These are phyloP conservation scores for Sturmia bella DNA, from an alignment of 2,888 invertebrate species.

Conservation along the genomic window DNA sequence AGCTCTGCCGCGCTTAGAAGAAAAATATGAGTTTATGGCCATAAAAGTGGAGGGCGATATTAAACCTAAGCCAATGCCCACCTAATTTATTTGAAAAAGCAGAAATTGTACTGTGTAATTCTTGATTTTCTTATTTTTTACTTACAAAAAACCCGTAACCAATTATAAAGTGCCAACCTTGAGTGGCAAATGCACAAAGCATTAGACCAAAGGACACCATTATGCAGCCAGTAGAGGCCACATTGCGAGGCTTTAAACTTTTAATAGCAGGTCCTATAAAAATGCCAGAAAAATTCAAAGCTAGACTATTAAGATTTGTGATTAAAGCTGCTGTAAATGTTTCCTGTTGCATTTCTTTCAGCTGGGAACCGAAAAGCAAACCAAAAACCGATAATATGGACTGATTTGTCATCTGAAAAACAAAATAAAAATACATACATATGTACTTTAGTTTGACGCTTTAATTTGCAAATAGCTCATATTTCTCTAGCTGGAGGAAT, in stretches of 20 bases:
- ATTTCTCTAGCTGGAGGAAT: too few species aligned
- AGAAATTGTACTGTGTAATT: not conserved
- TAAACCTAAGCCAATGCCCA: conserved; percentile 86
- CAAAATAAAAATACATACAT: not conserved
- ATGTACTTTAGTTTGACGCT: not conserved
- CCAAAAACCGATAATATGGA: conserved; percentile 88
- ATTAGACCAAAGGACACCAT: conserved; percentile 83
- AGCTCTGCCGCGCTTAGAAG: conserved; percentile 86
- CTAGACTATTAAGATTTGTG: conserved; percentile 85
- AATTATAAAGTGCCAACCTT: conserved; percentile 83
- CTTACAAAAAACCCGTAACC: conserved; percentile 84
- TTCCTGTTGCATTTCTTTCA: conserved; percentile 85
- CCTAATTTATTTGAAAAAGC: conserved; percentile 79
- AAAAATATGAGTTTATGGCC: conserved; percentile 88
- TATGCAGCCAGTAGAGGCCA: conserved; percentile 83
- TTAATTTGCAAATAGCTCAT: too few species aligned
- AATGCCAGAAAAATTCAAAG: conserved; percentile 83
- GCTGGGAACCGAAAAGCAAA: conserved; percentile 86
- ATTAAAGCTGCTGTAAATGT: conserved; percentile 87
- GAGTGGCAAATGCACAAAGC: conserved; percentile 83
- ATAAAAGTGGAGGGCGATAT: conserved; percentile 88
- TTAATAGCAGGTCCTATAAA: conserved; percentile 87
- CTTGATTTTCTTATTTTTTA: conserved; percentile 61
- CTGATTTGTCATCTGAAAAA: conserved; percentile 86
- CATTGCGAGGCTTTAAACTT: conserved; percentile 83